Conservation (phyloP, 35 echinoderm and acorn worm species). For the Nesometra sesokonis region DNA sequence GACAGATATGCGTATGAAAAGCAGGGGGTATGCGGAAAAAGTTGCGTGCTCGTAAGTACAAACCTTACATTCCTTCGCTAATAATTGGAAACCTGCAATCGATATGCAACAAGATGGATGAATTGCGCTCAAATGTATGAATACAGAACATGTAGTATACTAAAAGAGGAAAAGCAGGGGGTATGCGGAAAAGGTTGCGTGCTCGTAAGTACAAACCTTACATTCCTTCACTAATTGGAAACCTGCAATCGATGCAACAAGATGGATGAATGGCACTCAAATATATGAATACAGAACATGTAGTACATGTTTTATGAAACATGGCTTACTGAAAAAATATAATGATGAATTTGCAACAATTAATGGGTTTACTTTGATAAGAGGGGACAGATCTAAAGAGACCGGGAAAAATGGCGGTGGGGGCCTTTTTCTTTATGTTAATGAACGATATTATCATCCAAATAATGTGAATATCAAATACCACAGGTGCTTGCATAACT, state of each 20-base stretch:
- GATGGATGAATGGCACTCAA: conserved; percentile 23
- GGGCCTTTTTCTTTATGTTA: conserved; percentile 33
- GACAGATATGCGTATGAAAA: no score
- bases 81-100: conserved; percentile 34
- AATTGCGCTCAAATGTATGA: conserved; percentile 24
- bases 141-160: conserved; percentile 7
- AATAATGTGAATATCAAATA: conserved; percentile 54
- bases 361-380: conserved; percentile 43
- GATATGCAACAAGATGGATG: conserved; percentile 30
- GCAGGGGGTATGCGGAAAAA: no score
- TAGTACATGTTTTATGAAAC: conserved; percentile 27
- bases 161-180: neutral
- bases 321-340: conserved; percentile 23
- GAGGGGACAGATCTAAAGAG: conserved; percentile 21
- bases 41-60: conserved; percentile 15
- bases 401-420: conserved; percentile 31
- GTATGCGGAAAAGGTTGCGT: neutral
- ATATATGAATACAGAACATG: conserved; percentile 21
- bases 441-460: conserved; percentile 45
- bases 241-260: conserved; percentile 43
- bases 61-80: conserved; percentile 28
- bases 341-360: conserved; percentile 16
- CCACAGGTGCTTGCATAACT: conserved; percentile 21
- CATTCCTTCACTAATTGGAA: conserved; percentile 32
- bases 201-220: conserved; percentile 23